These are phyloP conservation scores for Phortica okadai DNA, from an alignment of 2,888 invertebrate species.

Conservation along the genomic window DNA sequence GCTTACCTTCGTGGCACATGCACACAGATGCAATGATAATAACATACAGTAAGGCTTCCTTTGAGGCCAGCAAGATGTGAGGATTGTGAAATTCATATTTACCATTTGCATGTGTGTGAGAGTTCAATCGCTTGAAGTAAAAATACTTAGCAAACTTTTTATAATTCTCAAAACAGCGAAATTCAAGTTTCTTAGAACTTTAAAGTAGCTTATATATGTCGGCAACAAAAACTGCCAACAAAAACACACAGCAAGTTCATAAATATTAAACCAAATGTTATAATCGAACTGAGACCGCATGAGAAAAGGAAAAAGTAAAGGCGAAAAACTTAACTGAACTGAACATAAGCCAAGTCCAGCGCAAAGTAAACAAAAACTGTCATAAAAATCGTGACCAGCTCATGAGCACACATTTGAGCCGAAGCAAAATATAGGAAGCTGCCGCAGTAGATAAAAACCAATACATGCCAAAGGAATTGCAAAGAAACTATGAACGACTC, in stretches of 20 bases:
- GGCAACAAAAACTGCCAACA: not conserved
- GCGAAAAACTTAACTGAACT: constrained; percentile 33
- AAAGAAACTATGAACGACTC: not conserved
- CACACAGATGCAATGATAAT: not conserved
- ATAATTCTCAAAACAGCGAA: not conserved
- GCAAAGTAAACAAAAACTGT: constrained; percentile 58
- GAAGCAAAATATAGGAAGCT: constrained; percentile 23
- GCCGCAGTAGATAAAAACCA: not conserved
- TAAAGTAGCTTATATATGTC: not conserved
- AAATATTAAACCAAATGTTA: constrained; percentile 64
- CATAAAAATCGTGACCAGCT: constrained; percentile 63
- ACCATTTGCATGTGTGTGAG: not conserved
- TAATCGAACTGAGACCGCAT: constrained; percentile 62
- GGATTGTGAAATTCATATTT: not conserved
- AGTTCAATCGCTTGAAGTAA: not conserved
- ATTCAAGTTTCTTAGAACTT: not conserved
- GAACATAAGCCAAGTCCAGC: constrained; percentile 52
- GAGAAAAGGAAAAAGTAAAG: constrained; percentile 17
- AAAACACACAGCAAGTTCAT: constrained; percentile 36
- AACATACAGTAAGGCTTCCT: constrained; percentile 21
- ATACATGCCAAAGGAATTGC: constrained; percentile 12
- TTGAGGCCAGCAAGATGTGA: not conserved
- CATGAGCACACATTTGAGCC: constrained; percentile 52
- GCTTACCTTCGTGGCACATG: not conserved
- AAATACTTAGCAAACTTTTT: not conserved